Percentiles rank a stretch among this genome's conserved stretches.
phyloP scores from a whole-genome alignment of 2,797 vertebrate genomes.

The Threskiornis aethiopicus region DNA sequence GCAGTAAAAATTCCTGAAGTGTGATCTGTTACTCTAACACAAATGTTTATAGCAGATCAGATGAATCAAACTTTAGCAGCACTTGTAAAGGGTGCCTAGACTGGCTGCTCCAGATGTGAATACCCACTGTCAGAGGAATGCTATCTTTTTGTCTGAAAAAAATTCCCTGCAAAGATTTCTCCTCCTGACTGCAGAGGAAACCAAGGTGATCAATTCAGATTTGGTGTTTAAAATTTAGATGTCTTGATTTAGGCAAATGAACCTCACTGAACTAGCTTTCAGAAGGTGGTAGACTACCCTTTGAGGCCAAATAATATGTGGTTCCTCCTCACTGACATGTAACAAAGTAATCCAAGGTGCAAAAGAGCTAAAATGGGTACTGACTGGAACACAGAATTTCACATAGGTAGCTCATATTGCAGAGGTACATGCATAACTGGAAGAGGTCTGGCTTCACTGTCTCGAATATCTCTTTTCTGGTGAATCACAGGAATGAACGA shows the following conservation, averaged over 20 bases:
- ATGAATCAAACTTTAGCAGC: neutral
- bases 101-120: neutral
- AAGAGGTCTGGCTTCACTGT: neutral
- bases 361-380: neutral
- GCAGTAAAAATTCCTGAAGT: neutral
- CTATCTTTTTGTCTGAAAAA: neutral
- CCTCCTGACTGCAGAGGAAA: neutral
- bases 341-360: neutral
- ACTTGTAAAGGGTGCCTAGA: neutral
- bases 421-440: neutral
- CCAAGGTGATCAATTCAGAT: neutral
- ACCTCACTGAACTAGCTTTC: neutral
- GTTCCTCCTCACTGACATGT: neutral
- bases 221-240: neutral
- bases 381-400: neutral
- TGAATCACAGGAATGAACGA: neutral
- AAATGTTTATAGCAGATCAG: neutral
- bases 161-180: neutral
- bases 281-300: neutral
- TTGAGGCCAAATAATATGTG: neutral
- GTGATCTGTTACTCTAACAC: neutral
- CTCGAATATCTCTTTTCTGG: neutral
- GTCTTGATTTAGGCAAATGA: neutral
- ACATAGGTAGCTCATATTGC: rapidly evolving
- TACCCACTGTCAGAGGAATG: neutral